Evolutionary conservation across 1,140 invertebrate genomes (phyloP).

Genomic region (Drosophila athabasca): DNA sequence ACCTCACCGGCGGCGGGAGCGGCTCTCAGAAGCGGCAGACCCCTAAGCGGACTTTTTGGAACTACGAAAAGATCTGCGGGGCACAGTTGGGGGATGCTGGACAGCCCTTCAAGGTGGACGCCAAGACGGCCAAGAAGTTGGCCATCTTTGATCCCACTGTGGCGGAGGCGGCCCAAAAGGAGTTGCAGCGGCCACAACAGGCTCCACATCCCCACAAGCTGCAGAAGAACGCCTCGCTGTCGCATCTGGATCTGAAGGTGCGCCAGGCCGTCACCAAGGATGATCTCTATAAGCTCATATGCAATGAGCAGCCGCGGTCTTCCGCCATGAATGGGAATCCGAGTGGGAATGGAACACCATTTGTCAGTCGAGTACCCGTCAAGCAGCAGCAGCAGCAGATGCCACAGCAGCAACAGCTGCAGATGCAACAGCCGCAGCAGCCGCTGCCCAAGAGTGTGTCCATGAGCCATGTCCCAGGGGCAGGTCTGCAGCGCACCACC

Average conservation of each 20-base stretch:
- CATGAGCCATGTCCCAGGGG: slow-evolving; percentile 71
- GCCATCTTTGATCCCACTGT: slow-evolving; percentile 79
- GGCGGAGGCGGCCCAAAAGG: slow-evolving; percentile 73
- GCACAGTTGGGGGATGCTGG: slow-evolving; percentile 69
- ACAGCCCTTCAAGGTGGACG: slow-evolving; percentile 75
- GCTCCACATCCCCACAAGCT: slow-evolving; percentile 62
- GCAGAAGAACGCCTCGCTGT: slow-evolving; percentile 79
- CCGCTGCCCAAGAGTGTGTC: slow-evolving; percentile 77
- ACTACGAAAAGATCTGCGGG: slow-evolving; percentile 82
- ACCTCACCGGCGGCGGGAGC: slow-evolving; percentile 38
- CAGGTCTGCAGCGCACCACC: slow-evolving; percentile 54
- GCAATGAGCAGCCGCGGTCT: slow-evolving; percentile 68
- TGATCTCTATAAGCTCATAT: slow-evolving; percentile 82
- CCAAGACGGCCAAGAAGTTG: slow-evolving; percentile 78
- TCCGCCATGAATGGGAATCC: background rate
- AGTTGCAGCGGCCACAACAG: slow-evolving; percentile 74
- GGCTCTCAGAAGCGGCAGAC: slow-evolving; percentile 76
- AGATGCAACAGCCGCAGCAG: slow-evolving; percentile 10
- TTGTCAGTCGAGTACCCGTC: slow-evolving; percentile 68
- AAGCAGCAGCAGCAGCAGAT: slow-evolving; percentile 44
- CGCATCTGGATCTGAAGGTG: slow-evolving; percentile 78
- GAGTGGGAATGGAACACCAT: slow-evolving; percentile 7
- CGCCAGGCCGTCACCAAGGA: slow-evolving; percentile 81
- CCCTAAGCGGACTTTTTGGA: slow-evolving; percentile 79
- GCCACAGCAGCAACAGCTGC: background rate